Evolutionary conservation across 1,140 invertebrate genomes (phyloP), one percentile per base, ranked within the genome.

Genomic region (Kradibia gibbosae): DNA sequence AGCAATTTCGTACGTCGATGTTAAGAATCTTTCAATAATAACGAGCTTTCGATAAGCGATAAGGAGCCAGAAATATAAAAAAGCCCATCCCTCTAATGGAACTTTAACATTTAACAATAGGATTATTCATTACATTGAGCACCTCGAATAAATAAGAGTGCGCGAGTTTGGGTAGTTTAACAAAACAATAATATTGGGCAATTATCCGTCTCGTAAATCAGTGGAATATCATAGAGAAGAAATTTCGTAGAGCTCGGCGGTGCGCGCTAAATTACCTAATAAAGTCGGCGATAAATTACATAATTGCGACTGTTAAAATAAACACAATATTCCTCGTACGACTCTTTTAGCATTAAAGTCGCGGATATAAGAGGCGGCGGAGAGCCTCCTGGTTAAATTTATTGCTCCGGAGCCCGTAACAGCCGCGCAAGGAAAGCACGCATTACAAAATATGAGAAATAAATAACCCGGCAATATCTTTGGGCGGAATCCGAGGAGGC

Each of bases 291-390:
- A 82, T 82, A 82, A 82, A 82, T 78, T 78, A 82, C 76, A 74
- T 79, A 82, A 82, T 82, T 78, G 75, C 76, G 81, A 82, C 81
- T 82, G 76, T 78, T 82, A 78, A 78, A 78, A 82, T 82, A 79
- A 78, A 74, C 28, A 76, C 81, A 74, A 79, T 82, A 79, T 75
- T 82, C 76, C 48, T 48, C 53, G 70, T 82, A 82, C 60, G 81
- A 74, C 76, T 78, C 81, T 82, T 78, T 82, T 78, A 82, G 71
- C 73, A 77, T 78, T 82, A 82, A 82, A 82, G 80, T 78, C 80
- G 48, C 42, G 72, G 72, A 81, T 81, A 81, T 81, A 72, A 71
- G 74, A 77, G 80, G 50, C 48, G 10, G 22, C 15, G 22, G 72
- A 67, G 57, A 80, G 53, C 22, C 71, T 80, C 55, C 73, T n/a